Conservation (phyloP, 37 sponge, comb jelly and placozoan species). For the Tethya wilhelma region DNA sequence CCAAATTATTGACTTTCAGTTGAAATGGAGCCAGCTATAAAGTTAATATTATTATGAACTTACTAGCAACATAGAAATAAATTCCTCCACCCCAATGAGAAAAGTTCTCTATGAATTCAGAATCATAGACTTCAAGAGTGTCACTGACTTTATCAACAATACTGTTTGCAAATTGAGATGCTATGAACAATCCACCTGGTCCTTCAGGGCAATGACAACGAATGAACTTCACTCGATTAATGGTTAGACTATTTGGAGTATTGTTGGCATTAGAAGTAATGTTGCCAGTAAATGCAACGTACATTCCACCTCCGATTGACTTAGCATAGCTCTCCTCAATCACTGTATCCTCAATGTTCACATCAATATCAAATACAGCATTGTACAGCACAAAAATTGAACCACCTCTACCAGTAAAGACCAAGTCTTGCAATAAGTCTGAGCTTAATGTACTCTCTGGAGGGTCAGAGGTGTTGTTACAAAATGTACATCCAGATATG, state of each 20-base stretch:
- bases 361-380: background rate
- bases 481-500: conserved; percentile 8
- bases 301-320: conserved; percentile 44
- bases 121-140: background rate
- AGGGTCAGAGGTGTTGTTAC: conserved; percentile 22
- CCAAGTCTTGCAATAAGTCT: background rate
- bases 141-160: background rate
- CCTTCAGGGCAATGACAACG: background rate
- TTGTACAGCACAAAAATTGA: background rate
- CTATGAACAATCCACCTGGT: conserved; percentile 12
- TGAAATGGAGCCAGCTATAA: too few relatives aligned
- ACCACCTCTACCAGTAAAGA: conserved; percentile 42
- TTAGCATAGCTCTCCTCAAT: conserved; percentile 28
- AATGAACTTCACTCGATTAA: conserved; percentile 6
- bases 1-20: too few relatives aligned
- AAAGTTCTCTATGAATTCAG: conserved; percentile 1
- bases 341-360: background rate
- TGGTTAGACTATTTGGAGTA: too few relatives aligned
- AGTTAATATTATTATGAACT: too few relatives aligned
- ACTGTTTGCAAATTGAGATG: background rate
- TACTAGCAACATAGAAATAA: background rate
- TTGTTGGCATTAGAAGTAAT: background rate
- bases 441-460: too few relatives aligned
- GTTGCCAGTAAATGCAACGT: conserved; percentile 7
- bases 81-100: conserved; percentile 26